Percentiles rank a stretch among this genome's conserved stretches.
Evolutionary conservation across 2,113 vertebrate species (phyloP).

Genomic region (Hipposideros armiger): DNA sequence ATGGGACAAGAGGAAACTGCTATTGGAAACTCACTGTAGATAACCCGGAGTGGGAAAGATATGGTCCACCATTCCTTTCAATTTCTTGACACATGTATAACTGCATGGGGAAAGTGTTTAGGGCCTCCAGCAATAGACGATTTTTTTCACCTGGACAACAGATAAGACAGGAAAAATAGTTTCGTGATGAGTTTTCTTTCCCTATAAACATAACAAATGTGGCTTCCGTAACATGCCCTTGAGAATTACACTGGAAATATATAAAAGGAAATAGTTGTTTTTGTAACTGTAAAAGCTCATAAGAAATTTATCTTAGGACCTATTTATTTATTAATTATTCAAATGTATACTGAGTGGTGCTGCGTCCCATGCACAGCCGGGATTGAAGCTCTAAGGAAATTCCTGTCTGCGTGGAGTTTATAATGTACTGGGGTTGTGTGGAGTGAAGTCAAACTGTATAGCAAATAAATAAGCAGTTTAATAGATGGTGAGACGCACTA

Average conservation of each 20-base stretch:
- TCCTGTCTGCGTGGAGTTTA: not conserved
- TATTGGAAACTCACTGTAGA: not conserved
- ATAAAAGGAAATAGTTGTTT: not conserved
- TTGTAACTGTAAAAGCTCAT: not conserved
- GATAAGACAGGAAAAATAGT: not conserved
- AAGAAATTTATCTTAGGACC: not conserved
- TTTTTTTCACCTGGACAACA: not conserved
- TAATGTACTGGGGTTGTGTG: not conserved
- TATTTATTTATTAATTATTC: not conserved
- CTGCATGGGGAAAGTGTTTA: not conserved
- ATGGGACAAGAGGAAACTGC: not conserved
- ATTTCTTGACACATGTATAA: not conserved
- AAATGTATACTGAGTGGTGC: not conserved
- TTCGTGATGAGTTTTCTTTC: not conserved
- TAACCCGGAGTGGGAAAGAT: not conserved
- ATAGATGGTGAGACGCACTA: not conserved
- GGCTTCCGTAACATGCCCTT: not conserved
- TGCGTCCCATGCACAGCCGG: fast-evolving
- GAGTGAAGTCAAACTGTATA: not conserved
- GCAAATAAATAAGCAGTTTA: not conserved
- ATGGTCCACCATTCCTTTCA: not conserved
- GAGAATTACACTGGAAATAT: not conserved
- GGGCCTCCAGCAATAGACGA: not conserved
- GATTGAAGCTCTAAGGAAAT: not conserved
- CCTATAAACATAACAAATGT: not conserved